Conservation (phyloP, 1,140 invertebrate genomes). For the Camponotus vicinus region DNA sequence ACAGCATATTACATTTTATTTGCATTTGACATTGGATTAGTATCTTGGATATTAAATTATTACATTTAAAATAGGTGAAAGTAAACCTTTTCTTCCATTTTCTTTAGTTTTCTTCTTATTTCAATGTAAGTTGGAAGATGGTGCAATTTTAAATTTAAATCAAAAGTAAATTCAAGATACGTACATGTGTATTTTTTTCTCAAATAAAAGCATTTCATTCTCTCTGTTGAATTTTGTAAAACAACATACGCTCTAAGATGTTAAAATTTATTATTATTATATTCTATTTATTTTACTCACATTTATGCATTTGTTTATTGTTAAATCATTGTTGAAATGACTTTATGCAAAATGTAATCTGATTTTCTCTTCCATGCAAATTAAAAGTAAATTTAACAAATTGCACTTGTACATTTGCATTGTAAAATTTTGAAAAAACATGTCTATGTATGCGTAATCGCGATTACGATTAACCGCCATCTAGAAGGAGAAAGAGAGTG, state of each 20-base stretch:
- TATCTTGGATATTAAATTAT: background rate
- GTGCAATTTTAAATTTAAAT: background rate
- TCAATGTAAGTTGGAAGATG: background rate
- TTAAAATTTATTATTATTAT: background rate
- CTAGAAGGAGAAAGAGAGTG: too few relatives aligned
- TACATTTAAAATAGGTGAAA: background rate
- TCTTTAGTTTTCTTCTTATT: background rate
- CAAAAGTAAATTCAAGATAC: background rate
- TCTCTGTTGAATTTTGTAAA: background rate
- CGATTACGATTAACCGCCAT: too few relatives aligned
- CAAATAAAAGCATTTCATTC: background rate
- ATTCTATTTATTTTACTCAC: background rate
- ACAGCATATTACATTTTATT: background rate
- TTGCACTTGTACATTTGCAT: constrained; percentile 16
- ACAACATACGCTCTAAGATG: background rate
- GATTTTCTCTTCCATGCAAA: background rate
- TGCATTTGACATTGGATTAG: background rate
- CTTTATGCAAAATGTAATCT: background rate
- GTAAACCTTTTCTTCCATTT: background rate
- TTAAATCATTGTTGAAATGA: background rate
- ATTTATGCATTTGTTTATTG: background rate
- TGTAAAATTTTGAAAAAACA: background rate
- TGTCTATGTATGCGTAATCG: too few relatives aligned
- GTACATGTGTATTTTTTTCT: background rate
- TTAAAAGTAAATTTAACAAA: background rate